A percentile compares a stretch with the other conserved stretches of the same genome.
These are phyloP conservation scores for Ischnura elegans DNA, from an alignment of 2,888 invertebrate genomes.

Conservation along the genomic window DNA sequence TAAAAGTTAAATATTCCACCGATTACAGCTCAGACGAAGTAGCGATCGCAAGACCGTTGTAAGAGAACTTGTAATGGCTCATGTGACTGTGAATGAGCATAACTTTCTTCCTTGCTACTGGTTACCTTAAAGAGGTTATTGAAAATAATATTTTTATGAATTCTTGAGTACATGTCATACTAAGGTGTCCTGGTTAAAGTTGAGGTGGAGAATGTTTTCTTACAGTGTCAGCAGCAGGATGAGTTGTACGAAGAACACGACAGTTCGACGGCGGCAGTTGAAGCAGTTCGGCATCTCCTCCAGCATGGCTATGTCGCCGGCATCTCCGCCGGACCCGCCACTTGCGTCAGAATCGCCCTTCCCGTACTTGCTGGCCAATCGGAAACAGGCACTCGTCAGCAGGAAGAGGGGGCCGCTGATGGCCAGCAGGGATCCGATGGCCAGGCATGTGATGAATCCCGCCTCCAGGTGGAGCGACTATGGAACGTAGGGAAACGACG, in stretches of 20 bases:
- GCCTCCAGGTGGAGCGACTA: constrained; percentile 87
- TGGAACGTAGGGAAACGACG: constrained; percentile 73
- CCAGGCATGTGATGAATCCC: constrained; percentile 83
- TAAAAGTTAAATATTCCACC: too few species aligned
- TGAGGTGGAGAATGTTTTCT: constrained; percentile 74
- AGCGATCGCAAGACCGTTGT: too few species aligned
- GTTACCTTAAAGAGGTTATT: too few species aligned
- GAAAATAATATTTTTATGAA: too few species aligned
- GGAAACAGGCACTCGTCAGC: constrained; percentile 79
- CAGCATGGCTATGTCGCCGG: constrained; percentile 72
- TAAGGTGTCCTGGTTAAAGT: too few species aligned
- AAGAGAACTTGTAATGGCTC: too few species aligned
- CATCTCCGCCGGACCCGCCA: constrained; percentile 73
- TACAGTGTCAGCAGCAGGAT: constrained; percentile 76
- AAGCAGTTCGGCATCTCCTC: constrained; percentile 68
- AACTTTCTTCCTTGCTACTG: too few species aligned
- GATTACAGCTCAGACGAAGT: too few species aligned
- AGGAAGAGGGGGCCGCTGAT: constrained; percentile 84
- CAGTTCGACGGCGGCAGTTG: constrained; percentile 75
- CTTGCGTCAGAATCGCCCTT: constrained; percentile 74
- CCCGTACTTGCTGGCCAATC: constrained; percentile 74
- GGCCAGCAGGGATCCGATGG: constrained; percentile 83
- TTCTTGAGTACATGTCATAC: too few species aligned
- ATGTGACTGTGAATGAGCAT: too few species aligned
- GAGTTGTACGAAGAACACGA: constrained; percentile 69